phyloP scores from a whole-genome alignment of 1,140 invertebrate genomes.

The Ridgeia piscesae region DNA sequence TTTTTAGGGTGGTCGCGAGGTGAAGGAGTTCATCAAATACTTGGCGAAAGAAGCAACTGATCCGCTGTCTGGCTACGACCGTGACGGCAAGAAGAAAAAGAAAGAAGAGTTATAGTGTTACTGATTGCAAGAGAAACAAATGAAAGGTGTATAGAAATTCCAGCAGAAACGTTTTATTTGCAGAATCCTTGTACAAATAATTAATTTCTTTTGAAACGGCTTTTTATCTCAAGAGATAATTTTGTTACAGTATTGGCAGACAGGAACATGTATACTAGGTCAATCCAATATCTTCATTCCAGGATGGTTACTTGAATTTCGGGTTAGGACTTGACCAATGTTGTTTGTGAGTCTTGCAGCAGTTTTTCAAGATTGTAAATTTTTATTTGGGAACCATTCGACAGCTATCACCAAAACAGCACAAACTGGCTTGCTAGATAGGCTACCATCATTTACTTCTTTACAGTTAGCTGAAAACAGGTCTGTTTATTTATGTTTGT shows the following conservation, averaged over 20 bases:
- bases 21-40: slow-evolving; percentile 95
- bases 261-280: neutral
- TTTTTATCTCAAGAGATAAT: neutral
- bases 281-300: neutral
- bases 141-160: neutral
- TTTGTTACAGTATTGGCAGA: neutral
- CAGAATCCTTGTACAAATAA: neutral
- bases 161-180: neutral
- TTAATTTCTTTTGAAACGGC: no score
- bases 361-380: neutral
- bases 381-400: neutral
- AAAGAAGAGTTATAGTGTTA: slow-evolving; percentile 11
- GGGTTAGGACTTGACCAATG: no score
- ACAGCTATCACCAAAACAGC: neutral
- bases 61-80: slow-evolving; percentile 84
- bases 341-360: neutral
- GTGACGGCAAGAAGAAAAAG: slow-evolving; percentile 77
- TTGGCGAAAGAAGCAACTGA: slow-evolving; percentile 88
- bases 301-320: neutral
- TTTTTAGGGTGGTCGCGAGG: slow-evolving; percentile 83
- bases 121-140: neutral
- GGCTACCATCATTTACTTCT: neutral
- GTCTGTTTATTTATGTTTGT: neutral
- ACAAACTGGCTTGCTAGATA: neutral
- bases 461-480: neutral